These are phyloP conservation scores for Zoanthus sansibaricus DNA, from an alignment of 92 coral and sea anemone species.

Conservation along the genomic window DNA sequence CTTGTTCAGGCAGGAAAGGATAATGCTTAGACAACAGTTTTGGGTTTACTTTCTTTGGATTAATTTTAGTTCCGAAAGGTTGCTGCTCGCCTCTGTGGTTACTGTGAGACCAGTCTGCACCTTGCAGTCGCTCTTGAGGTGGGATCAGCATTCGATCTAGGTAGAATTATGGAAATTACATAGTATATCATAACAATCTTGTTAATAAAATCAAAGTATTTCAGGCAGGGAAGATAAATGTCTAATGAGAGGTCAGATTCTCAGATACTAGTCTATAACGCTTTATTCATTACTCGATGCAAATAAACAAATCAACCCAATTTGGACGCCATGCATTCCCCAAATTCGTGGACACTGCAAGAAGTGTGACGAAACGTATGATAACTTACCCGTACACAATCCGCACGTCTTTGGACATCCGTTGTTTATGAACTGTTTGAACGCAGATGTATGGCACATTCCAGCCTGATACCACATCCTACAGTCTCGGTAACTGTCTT, in stretches of 20 bases:
- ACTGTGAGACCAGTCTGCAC: neutral
- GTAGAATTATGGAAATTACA: too few species aligned
- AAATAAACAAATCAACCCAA: too few species aligned
- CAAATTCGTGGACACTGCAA: neutral
- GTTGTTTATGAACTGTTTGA: constrained; percentile 69
- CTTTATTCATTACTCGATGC: too few species aligned
- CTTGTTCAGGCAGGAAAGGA: neutral
- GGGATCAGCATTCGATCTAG: neutral
- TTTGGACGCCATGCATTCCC: neutral
- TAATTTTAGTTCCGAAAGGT: neutral
- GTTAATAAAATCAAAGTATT: too few species aligned
- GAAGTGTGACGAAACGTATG: too few species aligned
- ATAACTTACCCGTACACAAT: constrained; percentile 68
- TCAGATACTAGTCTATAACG: too few species aligned
- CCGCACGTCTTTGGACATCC: constrained; percentile 85
- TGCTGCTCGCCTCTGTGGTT: neutral
- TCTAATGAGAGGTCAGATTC: too few species aligned
- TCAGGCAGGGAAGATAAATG: too few species aligned
- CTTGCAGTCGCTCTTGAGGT: neutral
- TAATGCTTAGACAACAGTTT: neutral
- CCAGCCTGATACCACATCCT: constrained; percentile 77
- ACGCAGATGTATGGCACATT: constrained; percentile 58
- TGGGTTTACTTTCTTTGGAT: too few species aligned
- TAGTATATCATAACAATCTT: too few species aligned
- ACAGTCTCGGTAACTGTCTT: constrained; percentile 78